Evolutionary conservation across 2,113 vertebrate genomes (phyloP).

Genomic region (human): DNA sequence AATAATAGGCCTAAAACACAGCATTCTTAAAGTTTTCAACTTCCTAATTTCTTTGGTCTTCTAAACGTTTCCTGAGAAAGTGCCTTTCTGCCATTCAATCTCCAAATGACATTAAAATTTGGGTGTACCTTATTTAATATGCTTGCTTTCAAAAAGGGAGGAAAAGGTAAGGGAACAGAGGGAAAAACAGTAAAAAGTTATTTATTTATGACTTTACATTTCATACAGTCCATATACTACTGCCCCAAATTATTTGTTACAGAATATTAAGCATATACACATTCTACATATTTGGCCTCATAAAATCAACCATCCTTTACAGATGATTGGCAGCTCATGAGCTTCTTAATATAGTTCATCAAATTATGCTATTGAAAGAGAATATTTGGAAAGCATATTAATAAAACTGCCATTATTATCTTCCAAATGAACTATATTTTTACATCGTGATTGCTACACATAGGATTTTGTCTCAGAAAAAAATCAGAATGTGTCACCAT

Average conservation of each 20-base stretch:
- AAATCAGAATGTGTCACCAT: neutral
- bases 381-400: neutral
- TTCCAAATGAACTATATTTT: neutral
- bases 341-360: neutral
- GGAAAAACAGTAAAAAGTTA: neutral
- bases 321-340: neutral
- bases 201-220: neutral
- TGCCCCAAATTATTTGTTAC: neutral
- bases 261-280: neutral
- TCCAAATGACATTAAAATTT: neutral
- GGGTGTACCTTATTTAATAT: neutral
- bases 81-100: neutral
- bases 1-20: neutral
- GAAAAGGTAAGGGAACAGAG: neutral
- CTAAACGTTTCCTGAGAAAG: slow-evolving; percentile 6
- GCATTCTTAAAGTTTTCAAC: neutral
- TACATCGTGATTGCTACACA: neutral
- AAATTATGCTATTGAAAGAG: neutral
- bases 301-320: neutral
- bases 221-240: neutral
- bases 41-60: neutral
- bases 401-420: neutral
- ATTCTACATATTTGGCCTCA: neutral
- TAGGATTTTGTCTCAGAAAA: neutral
- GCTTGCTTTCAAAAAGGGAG: neutral